A percentile compares a stretch with the other conserved stretches of the same genome.
These are phyloP conservation scores for Alosa sapidissima DNA, from an alignment of 2,797 vertebrate species.

Conservation along the genomic window DNA sequence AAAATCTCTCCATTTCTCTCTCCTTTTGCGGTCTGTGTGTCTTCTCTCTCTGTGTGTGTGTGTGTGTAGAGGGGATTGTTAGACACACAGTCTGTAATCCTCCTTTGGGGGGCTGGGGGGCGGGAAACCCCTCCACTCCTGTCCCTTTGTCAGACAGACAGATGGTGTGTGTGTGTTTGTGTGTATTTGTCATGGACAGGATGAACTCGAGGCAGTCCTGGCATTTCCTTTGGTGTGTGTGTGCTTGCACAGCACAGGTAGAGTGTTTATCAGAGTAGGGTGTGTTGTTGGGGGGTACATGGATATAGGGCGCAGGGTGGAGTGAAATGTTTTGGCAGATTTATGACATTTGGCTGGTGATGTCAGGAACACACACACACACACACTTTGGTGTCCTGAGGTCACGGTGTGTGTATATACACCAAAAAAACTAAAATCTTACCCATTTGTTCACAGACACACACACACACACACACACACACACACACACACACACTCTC, in stretches of 20 bases:
- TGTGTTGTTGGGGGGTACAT: not conserved
- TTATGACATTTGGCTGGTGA: not conserved
- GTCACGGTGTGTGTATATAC: conserved; percentile 10
- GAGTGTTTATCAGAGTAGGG: not conserved
- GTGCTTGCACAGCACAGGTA: not conserved
- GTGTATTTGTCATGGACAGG: conserved; percentile 19
- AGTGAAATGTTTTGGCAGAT: conserved; percentile 45
- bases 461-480: not conserved
- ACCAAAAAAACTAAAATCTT: not conserved
- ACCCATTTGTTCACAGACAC: not conserved
- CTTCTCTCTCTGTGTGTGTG: not conserved
- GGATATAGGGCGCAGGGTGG: not conserved
- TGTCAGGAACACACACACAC: not conserved
- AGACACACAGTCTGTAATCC: not conserved
- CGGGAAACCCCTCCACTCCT: conserved; percentile 6
- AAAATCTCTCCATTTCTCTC: not conserved
- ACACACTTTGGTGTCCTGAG: not conserved
- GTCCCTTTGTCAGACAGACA: conserved; percentile 18
- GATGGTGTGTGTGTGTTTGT: conserved; percentile 29
- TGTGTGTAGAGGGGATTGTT: conserved; percentile 7
- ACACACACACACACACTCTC: conserved; percentile 9
- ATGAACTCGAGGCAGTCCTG: conserved; percentile 4
- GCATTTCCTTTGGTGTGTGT: conserved; percentile 27
- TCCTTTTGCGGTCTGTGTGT: not conserved
- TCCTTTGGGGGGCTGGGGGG: not conserved